Percentiles rank a stretch among this genome's conserved stretches.
Conservation (phyloP, 2,113 vertebrate species). For the Heliornis fulica region DNA sequence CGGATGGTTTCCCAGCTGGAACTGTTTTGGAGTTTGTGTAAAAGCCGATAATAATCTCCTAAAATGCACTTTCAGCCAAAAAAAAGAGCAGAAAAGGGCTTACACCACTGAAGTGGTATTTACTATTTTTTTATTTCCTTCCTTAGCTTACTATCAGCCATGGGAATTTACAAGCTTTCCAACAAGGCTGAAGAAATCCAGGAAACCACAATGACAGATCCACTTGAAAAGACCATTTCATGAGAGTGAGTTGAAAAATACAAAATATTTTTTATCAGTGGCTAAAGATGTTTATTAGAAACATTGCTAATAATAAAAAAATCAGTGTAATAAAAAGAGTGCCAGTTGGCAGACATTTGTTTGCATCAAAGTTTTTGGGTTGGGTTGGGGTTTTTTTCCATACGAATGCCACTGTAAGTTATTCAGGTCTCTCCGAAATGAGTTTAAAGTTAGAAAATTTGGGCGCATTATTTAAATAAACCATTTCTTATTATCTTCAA, state of each 20-base stretch:
- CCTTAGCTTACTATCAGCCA: constrained; percentile 41
- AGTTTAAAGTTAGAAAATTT: not conserved
- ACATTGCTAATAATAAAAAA: not conserved
- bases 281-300: not conserved
- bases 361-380: not conserved
- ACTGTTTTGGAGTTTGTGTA: constrained; percentile 55
- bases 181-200: constrained; percentile 54
- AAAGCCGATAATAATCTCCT: constrained; percentile 54
- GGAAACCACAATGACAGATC: constrained; percentile 56
- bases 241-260: constrained; percentile 9
- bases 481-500: not conserved
- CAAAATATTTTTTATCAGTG: not conserved
- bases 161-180: constrained; percentile 67
- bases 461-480: not conserved
- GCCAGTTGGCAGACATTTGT: not conserved
- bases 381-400: not conserved
- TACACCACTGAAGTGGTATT: constrained; percentile 54
- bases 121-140: constrained; percentile 59
- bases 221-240: constrained; percentile 49
- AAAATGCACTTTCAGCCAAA: constrained; percentile 38
- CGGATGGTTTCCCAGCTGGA: constrained; percentile 36
- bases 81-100: constrained; percentile 46
- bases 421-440: not conserved
- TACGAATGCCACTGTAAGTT: not conserved
- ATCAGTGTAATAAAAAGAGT: not conserved